phyloP scores from a whole-genome alignment of 2,113 vertebrate species.

The Dendropsophus ebraccatus region DNA sequence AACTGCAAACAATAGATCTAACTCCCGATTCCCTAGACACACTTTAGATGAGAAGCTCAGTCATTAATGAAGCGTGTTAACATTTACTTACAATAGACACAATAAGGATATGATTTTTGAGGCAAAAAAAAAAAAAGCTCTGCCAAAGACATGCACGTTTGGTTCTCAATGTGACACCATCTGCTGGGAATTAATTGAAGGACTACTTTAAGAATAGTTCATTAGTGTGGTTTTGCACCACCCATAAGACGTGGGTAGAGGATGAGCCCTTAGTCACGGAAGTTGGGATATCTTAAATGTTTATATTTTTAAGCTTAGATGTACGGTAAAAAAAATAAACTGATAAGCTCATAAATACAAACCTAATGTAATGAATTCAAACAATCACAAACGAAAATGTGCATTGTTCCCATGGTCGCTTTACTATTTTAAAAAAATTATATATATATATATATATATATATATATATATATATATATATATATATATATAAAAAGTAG shows the following conservation, averaged over 20 bases:
- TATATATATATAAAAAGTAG: too few relatives aligned
- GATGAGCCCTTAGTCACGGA: conserved; percentile 32
- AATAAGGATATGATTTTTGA: conserved; percentile 45
- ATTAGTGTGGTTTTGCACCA: conserved; percentile 49
- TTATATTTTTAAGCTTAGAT: conserved; percentile 14
- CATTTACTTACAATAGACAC: conserved; percentile 55
- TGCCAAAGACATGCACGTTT: conserved; percentile 46
- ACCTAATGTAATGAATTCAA: background rate
- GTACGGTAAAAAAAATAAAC: background rate
- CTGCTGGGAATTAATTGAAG: conserved; percentile 47
- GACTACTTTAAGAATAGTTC: conserved; percentile 42
- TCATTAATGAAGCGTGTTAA: conserved; percentile 54
- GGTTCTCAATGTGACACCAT: conserved; percentile 50
- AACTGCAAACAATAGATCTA: conserved; percentile 21
- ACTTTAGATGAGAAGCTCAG: conserved; percentile 52
- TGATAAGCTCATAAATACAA: background rate
- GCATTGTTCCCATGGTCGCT: background rate
- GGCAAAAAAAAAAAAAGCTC: conserved; percentile 21
- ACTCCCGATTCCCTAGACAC: conserved; percentile 12
- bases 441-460: too few relatives aligned
- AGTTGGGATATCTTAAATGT: background rate
- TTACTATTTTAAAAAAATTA: too few relatives aligned
- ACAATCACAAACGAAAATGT: background rate
- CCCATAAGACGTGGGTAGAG: conserved; percentile 31
- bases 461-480: too few relatives aligned